A percentile compares a stretch with the other conserved stretches of the same genome.
Conservation (phyloP, 2,113 vertebrate genomes). For the Astur gentilis region DNA sequence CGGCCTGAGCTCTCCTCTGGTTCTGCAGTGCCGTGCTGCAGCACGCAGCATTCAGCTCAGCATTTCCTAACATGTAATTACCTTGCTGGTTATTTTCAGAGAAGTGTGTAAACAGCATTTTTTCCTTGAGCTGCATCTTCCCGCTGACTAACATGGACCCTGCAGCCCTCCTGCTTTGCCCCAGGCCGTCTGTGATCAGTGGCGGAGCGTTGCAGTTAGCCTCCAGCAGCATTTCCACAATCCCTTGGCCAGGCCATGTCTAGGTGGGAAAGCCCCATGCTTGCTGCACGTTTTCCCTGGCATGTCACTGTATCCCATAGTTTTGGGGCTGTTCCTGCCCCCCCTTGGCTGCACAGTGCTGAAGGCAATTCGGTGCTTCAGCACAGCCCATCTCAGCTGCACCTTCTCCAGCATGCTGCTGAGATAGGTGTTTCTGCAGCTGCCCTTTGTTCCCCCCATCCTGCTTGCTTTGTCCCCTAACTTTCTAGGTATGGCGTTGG, state of each 20-base stretch:
- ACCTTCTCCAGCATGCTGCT: not conserved
- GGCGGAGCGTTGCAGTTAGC: rapidly evolving
- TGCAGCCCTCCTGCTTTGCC: not conserved
- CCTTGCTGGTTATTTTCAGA: not conserved
- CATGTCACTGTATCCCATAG: not conserved
- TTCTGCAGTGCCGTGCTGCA: not conserved
- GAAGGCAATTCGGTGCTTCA: not conserved
- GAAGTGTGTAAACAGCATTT: not conserved
- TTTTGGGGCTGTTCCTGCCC: not conserved
- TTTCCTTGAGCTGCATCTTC: not conserved
- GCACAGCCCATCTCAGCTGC: not conserved
- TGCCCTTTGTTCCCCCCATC: not conserved
- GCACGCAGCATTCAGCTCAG: not conserved
- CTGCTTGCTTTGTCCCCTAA: not conserved
- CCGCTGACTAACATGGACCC: not conserved
- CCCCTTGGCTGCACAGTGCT: not conserved
- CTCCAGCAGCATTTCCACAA: not conserved
- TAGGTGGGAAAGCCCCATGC: not conserved
- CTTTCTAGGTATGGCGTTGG: not conserved
- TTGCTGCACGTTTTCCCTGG: not conserved
- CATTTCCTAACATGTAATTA: not conserved
- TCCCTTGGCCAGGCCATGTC: not conserved
- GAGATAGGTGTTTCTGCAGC: not conserved
- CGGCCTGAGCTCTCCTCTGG: not conserved
- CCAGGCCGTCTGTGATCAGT: rapidly evolving